Percentiles rank a stretch among this genome's conserved stretches.
Conservation (phyloP, 2,797 vertebrate species). For the Florisuga fusca region DNA sequence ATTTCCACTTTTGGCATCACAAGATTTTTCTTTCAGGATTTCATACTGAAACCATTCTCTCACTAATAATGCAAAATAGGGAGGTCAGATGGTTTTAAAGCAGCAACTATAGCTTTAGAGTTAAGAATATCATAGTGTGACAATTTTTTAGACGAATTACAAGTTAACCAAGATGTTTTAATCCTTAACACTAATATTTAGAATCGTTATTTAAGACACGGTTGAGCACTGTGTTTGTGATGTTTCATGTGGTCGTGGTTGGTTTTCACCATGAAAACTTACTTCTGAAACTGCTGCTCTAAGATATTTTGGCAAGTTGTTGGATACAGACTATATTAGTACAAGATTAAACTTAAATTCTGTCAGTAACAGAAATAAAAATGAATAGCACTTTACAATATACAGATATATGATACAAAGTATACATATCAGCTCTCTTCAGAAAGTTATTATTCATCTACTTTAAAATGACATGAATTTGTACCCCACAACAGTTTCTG, state of each 20-base stretch:
- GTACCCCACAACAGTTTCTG: neutral
- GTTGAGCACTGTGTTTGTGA: neutral
- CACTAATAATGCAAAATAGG: neutral
- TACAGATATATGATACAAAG: neutral
- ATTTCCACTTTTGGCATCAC: neutral
- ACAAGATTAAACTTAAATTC: neutral
- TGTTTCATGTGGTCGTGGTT: neutral
- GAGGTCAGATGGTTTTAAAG: neutral
- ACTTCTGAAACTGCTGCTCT: neutral
- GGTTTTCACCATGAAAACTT: neutral
- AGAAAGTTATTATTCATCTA: conserved; percentile 1
- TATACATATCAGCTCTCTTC: neutral
- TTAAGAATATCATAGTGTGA: neutral
- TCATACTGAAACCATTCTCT: neutral
- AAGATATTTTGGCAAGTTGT: neutral
- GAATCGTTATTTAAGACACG: neutral
- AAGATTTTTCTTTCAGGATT: neutral
- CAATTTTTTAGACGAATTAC: neutral
- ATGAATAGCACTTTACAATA: neutral
- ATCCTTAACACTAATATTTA: neutral
- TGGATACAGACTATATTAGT: neutral
- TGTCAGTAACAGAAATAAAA: conserved; percentile 7
- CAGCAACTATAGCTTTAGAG: neutral
- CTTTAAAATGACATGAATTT: neutral
- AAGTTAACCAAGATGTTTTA: neutral